These are phyloP conservation scores for Echinops telfairi DNA, from an alignment of 2,113 vertebrate species.

Conservation along the genomic window DNA sequence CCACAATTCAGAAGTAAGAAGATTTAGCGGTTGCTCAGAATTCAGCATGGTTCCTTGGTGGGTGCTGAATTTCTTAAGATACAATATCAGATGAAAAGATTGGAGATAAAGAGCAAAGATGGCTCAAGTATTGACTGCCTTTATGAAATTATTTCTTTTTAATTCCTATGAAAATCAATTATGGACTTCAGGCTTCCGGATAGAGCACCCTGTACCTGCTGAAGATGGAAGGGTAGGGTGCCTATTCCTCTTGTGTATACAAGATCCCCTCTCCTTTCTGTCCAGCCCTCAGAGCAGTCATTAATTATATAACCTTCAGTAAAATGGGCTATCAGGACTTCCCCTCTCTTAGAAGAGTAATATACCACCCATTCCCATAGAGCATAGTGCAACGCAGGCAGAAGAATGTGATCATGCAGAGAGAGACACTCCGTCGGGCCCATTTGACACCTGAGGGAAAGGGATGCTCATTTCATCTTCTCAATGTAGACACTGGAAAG, in stretches of 20 bases:
- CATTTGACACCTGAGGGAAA: constrained; percentile 59
- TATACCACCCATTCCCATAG: constrained; percentile 56
- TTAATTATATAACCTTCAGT: constrained; percentile 67
- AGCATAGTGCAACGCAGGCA: neutral
- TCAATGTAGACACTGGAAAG: constrained; percentile 41
- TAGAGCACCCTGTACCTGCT: neutral
- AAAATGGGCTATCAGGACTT: constrained; percentile 47
- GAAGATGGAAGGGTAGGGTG: neutral
- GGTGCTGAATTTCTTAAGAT: constrained; percentile 33
- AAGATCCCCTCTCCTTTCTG: neutral
- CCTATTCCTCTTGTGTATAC: constrained; percentile 26
- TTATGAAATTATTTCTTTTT: constrained; percentile 50
- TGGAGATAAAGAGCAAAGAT: constrained; percentile 20
- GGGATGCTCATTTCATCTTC: constrained; percentile 70
- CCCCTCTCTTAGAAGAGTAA: constrained; percentile 66
- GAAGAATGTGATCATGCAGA: constrained; percentile 55
- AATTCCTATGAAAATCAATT: constrained; percentile 65
- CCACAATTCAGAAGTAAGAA: neutral
- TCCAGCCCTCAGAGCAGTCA: constrained; percentile 40
- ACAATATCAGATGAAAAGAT: neutral
- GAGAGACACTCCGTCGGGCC: constrained; percentile 62
- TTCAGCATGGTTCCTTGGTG: neutral
- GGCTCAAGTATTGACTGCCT: constrained; percentile 2
- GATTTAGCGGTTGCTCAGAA: constrained; percentile 5
- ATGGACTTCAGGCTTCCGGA: neutral